phyloP scores from a whole-genome alignment of 2,797 vertebrate genomes.

The Poecile montanus region DNA sequence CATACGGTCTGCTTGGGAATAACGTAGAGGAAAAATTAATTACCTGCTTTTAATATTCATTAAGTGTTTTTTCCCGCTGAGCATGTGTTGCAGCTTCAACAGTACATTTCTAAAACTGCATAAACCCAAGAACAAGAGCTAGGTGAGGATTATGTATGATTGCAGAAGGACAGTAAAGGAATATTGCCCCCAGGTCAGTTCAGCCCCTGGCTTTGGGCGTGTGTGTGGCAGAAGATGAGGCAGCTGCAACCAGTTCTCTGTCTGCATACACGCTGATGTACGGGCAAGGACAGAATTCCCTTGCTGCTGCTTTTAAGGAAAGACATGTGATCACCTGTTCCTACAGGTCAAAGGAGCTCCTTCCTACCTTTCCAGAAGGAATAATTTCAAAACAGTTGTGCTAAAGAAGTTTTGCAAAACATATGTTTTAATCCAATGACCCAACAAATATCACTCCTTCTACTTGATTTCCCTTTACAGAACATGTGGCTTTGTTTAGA shows the following conservation, averaged over 20 bases:
- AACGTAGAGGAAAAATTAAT: conserved; percentile 23
- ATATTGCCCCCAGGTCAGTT: neutral
- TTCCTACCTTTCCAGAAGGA: neutral
- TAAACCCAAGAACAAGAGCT: neutral
- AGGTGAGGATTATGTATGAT: neutral
- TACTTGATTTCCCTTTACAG: neutral
- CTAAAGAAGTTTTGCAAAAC: neutral
- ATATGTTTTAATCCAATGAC: neutral
- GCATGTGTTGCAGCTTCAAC: neutral
- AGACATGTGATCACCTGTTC: neutral
- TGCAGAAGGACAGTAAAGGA: neutral
- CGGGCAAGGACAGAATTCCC: neutral
- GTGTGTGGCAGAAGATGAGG: neutral
- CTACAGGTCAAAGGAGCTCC: neutral
- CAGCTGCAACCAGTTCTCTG: neutral
- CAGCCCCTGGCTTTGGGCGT: neutral
- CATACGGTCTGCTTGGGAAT: neutral
- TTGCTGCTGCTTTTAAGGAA: neutral
- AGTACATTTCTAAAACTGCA: neutral
- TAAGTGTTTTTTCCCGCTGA: neutral
- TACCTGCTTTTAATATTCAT: conserved; percentile 26
- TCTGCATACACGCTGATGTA: neutral
- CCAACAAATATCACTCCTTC: neutral
- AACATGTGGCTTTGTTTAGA: neutral
- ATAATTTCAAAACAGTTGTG: neutral